phyloP scores from a whole-genome alignment of 2,113 vertebrate genomes.

The Cryptoleucopteryx plumbea region DNA sequence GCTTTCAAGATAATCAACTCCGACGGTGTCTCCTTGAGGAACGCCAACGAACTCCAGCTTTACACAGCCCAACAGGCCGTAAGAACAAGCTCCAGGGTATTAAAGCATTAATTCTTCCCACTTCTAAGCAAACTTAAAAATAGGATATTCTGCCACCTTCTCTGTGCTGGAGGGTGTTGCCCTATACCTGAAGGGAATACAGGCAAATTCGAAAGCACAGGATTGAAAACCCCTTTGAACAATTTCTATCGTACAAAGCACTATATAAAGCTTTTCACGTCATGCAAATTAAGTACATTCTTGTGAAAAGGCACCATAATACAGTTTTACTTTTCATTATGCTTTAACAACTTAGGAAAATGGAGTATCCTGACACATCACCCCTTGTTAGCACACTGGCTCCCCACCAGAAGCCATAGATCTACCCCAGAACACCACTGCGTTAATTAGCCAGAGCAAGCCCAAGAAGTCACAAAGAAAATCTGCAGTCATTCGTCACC shows the following conservation, averaged over 20 bases:
- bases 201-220: not conserved
- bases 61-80: fast-evolving
- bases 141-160: not conserved
- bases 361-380: fast-evolving
- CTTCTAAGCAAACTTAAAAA: not conserved
- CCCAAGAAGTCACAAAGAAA: not conserved
- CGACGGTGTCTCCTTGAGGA: not conserved
- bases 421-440: not conserved
- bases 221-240: not conserved
- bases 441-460: not conserved
- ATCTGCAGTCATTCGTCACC: not conserved
- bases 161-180: not conserved
- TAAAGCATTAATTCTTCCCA: not conserved
- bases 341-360: not conserved
- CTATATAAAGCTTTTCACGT: not conserved
- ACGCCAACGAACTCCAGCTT: not conserved
- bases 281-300: fast-evolving
- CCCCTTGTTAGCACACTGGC: not conserved
- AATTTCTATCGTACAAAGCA: not conserved
- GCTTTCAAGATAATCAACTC: not conserved
- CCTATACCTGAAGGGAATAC: not conserved
- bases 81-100: not conserved
- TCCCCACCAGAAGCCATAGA: not conserved
- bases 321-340: not conserved
- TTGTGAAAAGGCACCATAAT: not conserved